Evolutionary conservation across 1,140 invertebrate species (phyloP), one percentile per base, ranked within the genome.

Genomic region (Aphaenogaster ashmeadi): DNA sequence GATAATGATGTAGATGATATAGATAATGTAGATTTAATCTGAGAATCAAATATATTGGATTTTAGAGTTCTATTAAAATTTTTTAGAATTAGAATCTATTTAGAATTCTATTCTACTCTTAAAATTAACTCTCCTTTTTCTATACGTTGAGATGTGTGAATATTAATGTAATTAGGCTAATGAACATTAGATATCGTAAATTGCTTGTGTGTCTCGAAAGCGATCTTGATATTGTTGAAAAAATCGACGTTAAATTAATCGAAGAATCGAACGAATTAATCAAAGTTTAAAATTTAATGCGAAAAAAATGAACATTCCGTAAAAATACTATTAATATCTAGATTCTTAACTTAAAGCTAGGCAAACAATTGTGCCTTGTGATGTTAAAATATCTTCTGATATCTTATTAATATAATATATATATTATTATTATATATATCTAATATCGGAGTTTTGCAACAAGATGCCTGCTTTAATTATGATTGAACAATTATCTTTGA

Each of bases 261-360:
- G 27, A 27, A 27, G 27, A 27, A 27, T 27, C 3, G 13, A 52
- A 15, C 38, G 1, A 36, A 36, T 56, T 11, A 1, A 38, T 58
- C 18, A 7, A 56, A 58, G 3, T 58, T 75, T 38, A 75, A 75
- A 38, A 56, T 58, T n/a, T 8, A 75, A 75, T 7, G 3, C 47
- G n/a, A 15, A 81, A 18, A 3, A 38, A 21, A 52, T 50, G 36
- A 27, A 21, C 21, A 56, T 64, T 64, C 8, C 36, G 38, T n/a
- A 41, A 4, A 38, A 66, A 66, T 66, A 64, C 6, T 66, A 52
- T 66, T 38, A 38, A 8, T 15, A 7, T 56, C 8, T 44, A 44
- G 8, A 44, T 11, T 66, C 4, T 71, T 50, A 33, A 69, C 21
- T 69, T 13, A 15, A 41, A 44, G n/a, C 6, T 5, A 44, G 13